Evolutionary conservation across 2,113 vertebrate species (phyloP).

Genomic region (Callipepla squamata): DNA sequence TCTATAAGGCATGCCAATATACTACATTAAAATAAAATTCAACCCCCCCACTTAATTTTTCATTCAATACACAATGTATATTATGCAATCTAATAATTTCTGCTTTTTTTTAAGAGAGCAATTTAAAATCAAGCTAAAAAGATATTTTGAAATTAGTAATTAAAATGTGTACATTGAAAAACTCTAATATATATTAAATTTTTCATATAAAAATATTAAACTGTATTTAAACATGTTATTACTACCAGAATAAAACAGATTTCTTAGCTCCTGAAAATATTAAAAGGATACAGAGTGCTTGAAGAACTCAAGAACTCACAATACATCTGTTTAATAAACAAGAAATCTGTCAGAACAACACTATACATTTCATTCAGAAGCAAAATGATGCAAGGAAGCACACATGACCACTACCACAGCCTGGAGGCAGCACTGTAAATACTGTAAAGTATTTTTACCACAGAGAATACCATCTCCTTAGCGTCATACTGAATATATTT

Average conservation of each 20-base stretch:
- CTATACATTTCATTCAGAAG: background rate
- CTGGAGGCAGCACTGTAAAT: rapidly evolving
- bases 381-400: background rate
- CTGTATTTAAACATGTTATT: background rate
- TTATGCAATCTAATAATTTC: background rate
- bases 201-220: background rate
- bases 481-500: rapidly evolving
- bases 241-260: background rate
- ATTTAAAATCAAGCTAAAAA: background rate
- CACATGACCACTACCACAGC: rapidly evolving
- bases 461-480: background rate
- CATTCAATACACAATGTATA: background rate
- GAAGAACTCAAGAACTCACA: background rate
- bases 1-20: background rate
- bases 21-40: background rate
- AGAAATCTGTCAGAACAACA: background rate
- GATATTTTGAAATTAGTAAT: background rate
- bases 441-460: background rate
- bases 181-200: background rate
- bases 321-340: background rate
- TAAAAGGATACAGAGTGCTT: rapidly evolving
- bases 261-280: background rate
- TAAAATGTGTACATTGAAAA: background rate
- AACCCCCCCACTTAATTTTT: rapidly evolving
- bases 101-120: background rate